Evolutionary conservation across 2,113 vertebrate genomes (phyloP).

Genomic region (Theristicus caerulescens): DNA sequence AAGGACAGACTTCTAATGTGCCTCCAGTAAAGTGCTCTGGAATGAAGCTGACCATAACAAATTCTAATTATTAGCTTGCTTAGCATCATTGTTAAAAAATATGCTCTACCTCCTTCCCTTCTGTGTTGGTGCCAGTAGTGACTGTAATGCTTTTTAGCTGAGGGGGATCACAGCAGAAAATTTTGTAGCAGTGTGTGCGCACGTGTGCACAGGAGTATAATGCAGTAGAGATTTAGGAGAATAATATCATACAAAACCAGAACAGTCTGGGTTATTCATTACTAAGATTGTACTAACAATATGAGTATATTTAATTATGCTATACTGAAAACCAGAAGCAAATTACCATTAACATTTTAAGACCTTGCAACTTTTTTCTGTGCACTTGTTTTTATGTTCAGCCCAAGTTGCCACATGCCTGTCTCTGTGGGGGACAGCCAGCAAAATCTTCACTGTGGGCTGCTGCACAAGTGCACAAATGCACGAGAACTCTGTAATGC

Average conservation of each 20-base stretch:
- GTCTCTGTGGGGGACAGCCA: background rate
- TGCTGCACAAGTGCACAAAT: background rate
- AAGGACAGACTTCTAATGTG: background rate
- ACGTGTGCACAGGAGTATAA: background rate
- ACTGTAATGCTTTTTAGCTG: background rate
- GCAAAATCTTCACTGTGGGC: background rate
- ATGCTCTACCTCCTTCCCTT: background rate
- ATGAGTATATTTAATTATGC: background rate
- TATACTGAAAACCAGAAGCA: background rate
- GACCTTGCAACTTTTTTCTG: background rate
- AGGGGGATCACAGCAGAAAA: background rate
- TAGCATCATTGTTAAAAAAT: background rate
- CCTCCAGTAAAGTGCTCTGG: background rate
- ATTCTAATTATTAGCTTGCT: background rate
- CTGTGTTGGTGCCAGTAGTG: background rate
- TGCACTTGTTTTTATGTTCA: background rate
- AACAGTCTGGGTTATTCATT: background rate
- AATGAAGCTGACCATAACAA: background rate
- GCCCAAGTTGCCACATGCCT: background rate
- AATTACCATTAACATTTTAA: background rate
- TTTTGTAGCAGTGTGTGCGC: background rate
- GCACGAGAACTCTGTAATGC: background rate
- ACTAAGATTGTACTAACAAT: background rate
- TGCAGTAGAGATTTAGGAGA: background rate
- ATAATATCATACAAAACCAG: background rate